Base-by-base conservation (phyloP, 2,113 vertebrate species). In the Urocolius indicus region DNA sequence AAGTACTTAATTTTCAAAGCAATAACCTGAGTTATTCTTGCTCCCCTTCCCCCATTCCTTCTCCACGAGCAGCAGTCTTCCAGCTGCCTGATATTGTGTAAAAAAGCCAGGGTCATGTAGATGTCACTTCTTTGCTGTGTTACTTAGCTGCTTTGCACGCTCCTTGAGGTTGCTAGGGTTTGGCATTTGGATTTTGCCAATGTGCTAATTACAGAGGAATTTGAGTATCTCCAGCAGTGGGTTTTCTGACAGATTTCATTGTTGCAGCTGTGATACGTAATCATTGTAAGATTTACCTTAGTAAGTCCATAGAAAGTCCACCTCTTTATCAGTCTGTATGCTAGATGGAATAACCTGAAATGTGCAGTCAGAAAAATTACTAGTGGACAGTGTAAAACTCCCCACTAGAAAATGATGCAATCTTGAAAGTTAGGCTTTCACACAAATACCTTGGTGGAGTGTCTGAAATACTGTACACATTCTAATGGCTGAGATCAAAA, bases 141-240 rank as follows among this genome's bases (percentile, higher is more conserved):
- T 93, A 78, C 94, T 95, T 87, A 62, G 92, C 68, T 94, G 10
- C 88, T 93, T 57, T 83, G 73, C 95, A 85, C 3, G 75, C 96
- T 95, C 81, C 93, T 95, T 91, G 97, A 96, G 97, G 98, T 98
- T 99, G 98, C 98, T 93, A 98, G 97, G 98, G 98, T 82, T 98
- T 97, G 98, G 98, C 97, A 98, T 99, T 98, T 98, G 97, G 92
- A 95, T 98, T 98, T 98, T 94, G 95, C 98, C 96, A 19, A 90
- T 97, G 98, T 98, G 98, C 97, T 98, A 98, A 98, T 98, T 98
- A 98, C 98, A 97, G 97, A 98, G 98, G 97, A 98, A 98, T 98
- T 92, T 93, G 54, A 87, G 91, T 61, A 89, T 95, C 96, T 93
- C 90, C 84, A 93, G 79, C 94, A 63, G 62, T 58, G n/a, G 6